phyloP scores from a whole-genome alignment of 2,113 vertebrate genomes.

The Gymnocephalus cernua region DNA sequence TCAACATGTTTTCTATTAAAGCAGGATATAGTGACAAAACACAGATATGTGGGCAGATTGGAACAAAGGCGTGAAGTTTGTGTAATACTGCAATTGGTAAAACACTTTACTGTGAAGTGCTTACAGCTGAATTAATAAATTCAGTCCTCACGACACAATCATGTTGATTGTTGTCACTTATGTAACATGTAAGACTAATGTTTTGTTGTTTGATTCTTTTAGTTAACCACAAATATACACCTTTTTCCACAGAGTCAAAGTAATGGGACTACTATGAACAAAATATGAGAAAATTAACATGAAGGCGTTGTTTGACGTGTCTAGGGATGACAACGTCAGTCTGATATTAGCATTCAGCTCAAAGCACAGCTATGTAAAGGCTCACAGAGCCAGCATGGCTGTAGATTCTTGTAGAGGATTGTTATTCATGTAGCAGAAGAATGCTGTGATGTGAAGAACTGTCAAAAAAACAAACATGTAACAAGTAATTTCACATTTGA shows the following conservation, averaged over 20 bases:
- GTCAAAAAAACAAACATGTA: background rate
- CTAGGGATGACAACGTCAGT: background rate
- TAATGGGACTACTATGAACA: background rate
- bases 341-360: background rate
- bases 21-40: too few relatives aligned
- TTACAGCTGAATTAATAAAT: too few relatives aligned
- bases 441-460: background rate
- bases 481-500: background rate
- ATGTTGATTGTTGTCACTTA: background rate
- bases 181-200: background rate
- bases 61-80: background rate
- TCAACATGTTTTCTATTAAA: conserved; percentile 12
- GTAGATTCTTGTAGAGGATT: background rate
- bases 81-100: background rate
- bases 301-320: background rate
- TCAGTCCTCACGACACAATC: too few relatives aligned
- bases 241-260: background rate
- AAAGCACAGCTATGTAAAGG: background rate
- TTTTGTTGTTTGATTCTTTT: background rate
- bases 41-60: too few relatives aligned
- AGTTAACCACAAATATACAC: background rate
- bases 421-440: background rate
- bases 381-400: background rate
- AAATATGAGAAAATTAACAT: background rate
- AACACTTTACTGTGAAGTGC: background rate